phyloP scores from a whole-genome alignment of 1,140 invertebrate species.

The Mamestra configurata region DNA sequence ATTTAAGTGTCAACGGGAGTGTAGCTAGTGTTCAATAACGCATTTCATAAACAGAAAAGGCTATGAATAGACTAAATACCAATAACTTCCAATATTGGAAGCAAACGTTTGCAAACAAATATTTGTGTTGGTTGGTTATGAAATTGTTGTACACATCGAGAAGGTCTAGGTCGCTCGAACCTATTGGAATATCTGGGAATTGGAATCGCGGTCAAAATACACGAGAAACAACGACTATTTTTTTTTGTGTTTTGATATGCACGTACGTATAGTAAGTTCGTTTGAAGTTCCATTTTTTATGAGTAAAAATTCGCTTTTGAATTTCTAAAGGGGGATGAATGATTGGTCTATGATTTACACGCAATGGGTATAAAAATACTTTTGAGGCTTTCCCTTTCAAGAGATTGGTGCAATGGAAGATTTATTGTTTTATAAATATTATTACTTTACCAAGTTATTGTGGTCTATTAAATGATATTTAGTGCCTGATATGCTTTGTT shows the following conservation, averaged over 20 bases:
- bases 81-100: constrained; percentile 15
- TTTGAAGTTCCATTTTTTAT: background rate
- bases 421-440: too few species aligned
- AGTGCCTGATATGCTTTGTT: too few species aligned
- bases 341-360: background rate
- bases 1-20: too few species aligned
- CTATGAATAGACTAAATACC: background rate
- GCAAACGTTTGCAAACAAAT: background rate
- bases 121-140: constrained; percentile 7
- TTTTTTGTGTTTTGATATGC: background rate
- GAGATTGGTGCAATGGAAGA: too few species aligned
- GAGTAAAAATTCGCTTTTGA: background rate
- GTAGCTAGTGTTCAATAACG: too few species aligned
- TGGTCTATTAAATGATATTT: too few species aligned
- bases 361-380: background rate
- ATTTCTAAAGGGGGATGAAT: background rate
- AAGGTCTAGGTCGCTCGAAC: background rate
- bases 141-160: background rate
- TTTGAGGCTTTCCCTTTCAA: too few species aligned
- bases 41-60: too few species aligned
- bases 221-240: background rate
- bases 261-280: background rate
- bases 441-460: too few species aligned
- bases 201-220: background rate
- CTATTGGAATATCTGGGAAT: background rate